Percentiles rank a stretch among this genome's conserved stretches.
phyloP scores from a whole-genome alignment of 2,113 vertebrate species.

The Gopherus evgoodei region DNA sequence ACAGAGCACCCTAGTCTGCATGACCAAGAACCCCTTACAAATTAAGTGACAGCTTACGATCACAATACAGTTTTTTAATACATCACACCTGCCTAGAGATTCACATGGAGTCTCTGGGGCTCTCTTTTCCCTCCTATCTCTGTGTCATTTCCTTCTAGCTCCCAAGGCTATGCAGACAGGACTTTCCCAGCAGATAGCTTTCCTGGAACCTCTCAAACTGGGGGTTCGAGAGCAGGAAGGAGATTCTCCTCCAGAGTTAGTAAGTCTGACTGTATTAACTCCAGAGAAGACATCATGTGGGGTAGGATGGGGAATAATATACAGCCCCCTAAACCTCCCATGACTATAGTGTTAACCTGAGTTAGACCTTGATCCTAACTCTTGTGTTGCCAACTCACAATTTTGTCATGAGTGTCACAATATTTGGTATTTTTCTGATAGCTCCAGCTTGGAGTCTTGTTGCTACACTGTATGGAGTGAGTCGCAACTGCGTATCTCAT shows the following conservation, averaged over 20 bases:
- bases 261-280: neutral
- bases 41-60: too few relatives aligned
- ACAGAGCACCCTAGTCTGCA: too few relatives aligned
- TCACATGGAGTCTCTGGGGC: neutral
- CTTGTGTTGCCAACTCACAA: rapidly evolving
- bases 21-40: too few relatives aligned
- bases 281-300: neutral
- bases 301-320: neutral
- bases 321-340: neutral
- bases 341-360: neutral
- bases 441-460: neutral
- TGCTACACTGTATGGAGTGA: neutral
- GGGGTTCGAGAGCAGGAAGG: neutral
- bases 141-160: neutral
- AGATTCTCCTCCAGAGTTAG: neutral
- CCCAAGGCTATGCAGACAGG: neutral
- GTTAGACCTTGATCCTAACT: neutral
- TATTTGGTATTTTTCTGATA: neutral
- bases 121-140: neutral
- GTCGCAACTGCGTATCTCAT: neutral
- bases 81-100: too few relatives aligned
- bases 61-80: too few relatives aligned
- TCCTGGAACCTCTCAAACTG: neutral
- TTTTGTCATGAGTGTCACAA: rapidly evolving
- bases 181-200: neutral